A percentile compares a stretch with the other conserved stretches of the same genome.
Evolutionary conservation across 2,888 invertebrate species (phyloP).

Genomic region (Drosophila seclusa): DNA sequence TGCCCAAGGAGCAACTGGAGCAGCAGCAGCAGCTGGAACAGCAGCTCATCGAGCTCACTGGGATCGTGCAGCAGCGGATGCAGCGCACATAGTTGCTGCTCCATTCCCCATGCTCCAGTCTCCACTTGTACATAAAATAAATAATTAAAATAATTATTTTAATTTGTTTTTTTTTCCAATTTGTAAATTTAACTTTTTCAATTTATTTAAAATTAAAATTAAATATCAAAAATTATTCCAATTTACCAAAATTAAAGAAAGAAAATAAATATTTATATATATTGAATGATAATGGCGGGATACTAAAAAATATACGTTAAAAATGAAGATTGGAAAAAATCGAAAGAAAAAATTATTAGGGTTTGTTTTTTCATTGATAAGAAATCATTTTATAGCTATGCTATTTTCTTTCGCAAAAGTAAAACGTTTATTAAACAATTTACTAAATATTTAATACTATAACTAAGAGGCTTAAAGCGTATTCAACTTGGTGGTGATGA

Average conservation of each 20-base stretch:
- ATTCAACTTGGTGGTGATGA: constrained; percentile 95
- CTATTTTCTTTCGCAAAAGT: constrained; percentile 1
- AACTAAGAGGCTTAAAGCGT: constrained; percentile 82
- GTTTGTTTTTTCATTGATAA: background rate
- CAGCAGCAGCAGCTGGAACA: constrained; percentile 81
- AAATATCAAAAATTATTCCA: background rate
- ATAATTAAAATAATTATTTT: background rate
- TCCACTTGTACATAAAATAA: background rate
- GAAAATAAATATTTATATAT: background rate
- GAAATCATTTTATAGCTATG: background rate
- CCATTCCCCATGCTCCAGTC: background rate
- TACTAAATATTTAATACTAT: constrained; percentile 10
- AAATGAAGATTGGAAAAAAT: background rate
- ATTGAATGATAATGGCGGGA: too few species aligned
- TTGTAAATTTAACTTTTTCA: background rate
- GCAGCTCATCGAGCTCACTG: constrained; percentile 55
- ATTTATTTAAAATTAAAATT: background rate
- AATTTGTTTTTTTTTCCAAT: background rate
- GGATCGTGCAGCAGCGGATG: constrained; percentile 76
- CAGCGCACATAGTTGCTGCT: constrained; percentile 30
- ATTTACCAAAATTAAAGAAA: background rate
- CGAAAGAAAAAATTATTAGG: fast-evolving
- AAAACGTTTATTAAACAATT: constrained; percentile 20
- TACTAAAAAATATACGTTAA: background rate
- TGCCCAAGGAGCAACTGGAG: constrained; percentile 83